Evolutionary conservation across 2,888 invertebrate species (phyloP).

Genomic region (Apamea sordens): DNA sequence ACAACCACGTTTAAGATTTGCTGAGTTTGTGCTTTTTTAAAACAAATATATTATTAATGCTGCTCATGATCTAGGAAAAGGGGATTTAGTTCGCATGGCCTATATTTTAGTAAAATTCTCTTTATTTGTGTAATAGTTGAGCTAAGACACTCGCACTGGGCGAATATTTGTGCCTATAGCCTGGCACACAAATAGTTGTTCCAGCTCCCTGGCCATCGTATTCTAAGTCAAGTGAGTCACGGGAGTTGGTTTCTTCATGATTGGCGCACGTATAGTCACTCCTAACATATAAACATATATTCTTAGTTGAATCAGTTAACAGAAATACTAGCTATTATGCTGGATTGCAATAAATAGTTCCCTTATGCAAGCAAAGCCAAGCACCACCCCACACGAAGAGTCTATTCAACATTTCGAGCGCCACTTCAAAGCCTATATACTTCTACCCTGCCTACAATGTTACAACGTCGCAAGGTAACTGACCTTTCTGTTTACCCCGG

Average conservation of each 20-base stretch:
- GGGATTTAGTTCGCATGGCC: neutral
- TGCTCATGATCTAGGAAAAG: neutral
- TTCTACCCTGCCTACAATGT: conserved; percentile 15
- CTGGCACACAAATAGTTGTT: neutral
- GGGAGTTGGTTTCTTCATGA: too few species aligned
- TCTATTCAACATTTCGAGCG: conserved; percentile 9
- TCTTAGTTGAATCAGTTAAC: neutral
- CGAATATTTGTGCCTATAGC: too few species aligned
- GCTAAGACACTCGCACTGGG: neutral
- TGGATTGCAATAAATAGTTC: neutral
- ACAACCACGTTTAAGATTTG: neutral
- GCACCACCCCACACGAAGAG: neutral
- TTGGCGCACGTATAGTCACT: too few species aligned
- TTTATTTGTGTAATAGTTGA: neutral
- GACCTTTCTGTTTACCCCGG: conserved; percentile 76
- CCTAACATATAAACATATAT: neutral
- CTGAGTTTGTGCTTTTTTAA: neutral
- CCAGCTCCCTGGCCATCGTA: too few species aligned
- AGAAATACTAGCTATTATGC: neutral
- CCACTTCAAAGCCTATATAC: conserved; percentile 29
- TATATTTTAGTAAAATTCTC: neutral
- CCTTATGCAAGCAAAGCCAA: neutral
- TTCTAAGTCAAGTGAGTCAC: neutral
- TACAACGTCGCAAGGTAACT: conserved; percentile 67
- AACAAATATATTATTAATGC: neutral